phyloP scores from a whole-genome alignment of 2,888 invertebrate species.

The Dendrolimus pini region DNA sequence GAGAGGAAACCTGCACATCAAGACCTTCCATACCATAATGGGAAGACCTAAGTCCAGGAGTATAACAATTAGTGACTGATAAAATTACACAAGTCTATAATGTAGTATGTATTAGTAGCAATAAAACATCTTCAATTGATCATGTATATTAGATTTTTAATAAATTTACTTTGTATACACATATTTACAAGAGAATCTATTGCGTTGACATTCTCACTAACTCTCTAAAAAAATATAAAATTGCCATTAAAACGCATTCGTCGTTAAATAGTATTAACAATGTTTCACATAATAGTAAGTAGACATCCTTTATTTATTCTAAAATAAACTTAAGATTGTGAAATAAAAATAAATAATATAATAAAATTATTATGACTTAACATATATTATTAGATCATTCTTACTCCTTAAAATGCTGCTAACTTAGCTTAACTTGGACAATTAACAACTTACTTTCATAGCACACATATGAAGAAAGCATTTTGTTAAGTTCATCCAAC shows the following conservation, averaged over 20 bases:
- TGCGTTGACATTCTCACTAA: slow-evolving; percentile 32
- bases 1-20: too few species aligned
- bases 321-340: slow-evolving; percentile 16
- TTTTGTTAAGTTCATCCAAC: background rate
- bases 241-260: slow-evolving; percentile 10
- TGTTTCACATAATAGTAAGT: slow-evolving; percentile 20
- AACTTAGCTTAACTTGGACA: slow-evolving; percentile 1
- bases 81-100: too few species aligned
- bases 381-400: background rate
- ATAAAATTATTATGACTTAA: slow-evolving; percentile 3
- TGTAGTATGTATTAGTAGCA: too few species aligned
- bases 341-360: slow-evolving; percentile 45
- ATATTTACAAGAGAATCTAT: slow-evolving; percentile 67
- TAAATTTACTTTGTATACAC: slow-evolving; percentile 60
- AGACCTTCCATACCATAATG: too few species aligned
- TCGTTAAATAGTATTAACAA: slow-evolving; percentile 5
- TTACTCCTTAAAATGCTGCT: background rate
- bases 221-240: slow-evolving; percentile 16
- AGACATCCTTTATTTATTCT: slow-evolving; percentile 12
- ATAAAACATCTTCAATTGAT: too few species aligned
- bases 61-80: too few species aligned
- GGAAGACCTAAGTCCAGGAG: too few species aligned
- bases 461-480: slow-evolving; percentile 12
- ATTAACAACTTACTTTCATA: slow-evolving; percentile 12
- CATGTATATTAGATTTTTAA: slow-evolving; percentile 35